These are phyloP conservation scores for Daphoenositta chrysoptera DNA, from an alignment of 2,113 vertebrate genomes.

Conservation along the genomic window DNA sequence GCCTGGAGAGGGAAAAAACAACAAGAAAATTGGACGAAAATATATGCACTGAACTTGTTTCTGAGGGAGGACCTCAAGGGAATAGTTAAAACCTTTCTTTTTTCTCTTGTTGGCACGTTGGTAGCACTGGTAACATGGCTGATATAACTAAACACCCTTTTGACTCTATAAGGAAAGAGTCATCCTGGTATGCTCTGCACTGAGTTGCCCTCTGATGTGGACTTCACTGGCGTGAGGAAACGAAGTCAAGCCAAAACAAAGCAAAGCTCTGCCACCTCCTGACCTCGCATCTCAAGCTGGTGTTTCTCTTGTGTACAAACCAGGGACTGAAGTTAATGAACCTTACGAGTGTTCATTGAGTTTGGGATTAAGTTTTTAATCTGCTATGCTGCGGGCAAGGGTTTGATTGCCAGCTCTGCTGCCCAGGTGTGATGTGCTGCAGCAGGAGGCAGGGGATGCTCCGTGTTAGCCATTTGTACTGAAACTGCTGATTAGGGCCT, in stretches of 20 bases:
- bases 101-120: background rate
- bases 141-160: background rate
- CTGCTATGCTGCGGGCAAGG: rapidly evolving
- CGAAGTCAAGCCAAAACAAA: rapidly evolving
- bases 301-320: background rate
- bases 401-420: background rate
- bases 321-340: background rate
- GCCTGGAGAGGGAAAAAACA: background rate
- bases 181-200: background rate
- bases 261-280: background rate
- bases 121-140: background rate
- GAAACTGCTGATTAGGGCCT: background rate
- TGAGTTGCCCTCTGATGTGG: background rate
- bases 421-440: rapidly evolving
- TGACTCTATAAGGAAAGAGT: background rate
- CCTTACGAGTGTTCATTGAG: background rate
- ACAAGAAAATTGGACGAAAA: background rate
- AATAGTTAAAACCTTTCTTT: background rate
- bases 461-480: background rate
- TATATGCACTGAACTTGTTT: background rate
- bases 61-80: background rate
- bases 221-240: background rate
- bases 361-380: conserved; percentile 7
- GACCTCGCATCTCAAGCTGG: background rate
- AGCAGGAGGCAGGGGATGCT: background rate